Percentiles rank a stretch among this genome's conserved stretches.
Evolutionary conservation across 2,797 vertebrate genomes (phyloP).

Genomic region (Characodon lateralis): DNA sequence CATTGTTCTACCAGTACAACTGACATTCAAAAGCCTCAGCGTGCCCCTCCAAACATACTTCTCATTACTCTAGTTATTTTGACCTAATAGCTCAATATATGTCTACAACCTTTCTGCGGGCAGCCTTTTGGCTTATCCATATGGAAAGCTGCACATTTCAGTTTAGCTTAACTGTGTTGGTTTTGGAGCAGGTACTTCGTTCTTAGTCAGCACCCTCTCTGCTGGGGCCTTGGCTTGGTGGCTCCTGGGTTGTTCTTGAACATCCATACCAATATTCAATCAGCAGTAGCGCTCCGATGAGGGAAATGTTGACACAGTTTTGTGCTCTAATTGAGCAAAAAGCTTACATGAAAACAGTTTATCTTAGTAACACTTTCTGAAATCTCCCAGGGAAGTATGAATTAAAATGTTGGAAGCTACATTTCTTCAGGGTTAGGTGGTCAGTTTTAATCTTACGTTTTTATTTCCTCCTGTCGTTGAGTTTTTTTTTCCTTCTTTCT

Average conservation of each 20-base stretch:
- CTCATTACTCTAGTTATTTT: not conserved
- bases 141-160: not conserved
- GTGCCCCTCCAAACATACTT: not conserved
- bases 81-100: too few species aligned
- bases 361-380: not conserved
- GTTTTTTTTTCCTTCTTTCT: not conserved
- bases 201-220: not conserved
- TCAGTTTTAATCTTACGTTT: not conserved
- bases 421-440: not conserved
- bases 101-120: not conserved
- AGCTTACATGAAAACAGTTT: too few species aligned
- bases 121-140: not conserved
- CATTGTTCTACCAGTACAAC: not conserved
- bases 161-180: not conserved
- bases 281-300: not conserved
- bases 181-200: not conserved
- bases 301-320: not conserved
- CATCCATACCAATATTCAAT: not conserved
- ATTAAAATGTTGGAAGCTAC: not conserved
- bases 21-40: not conserved
- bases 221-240: not conserved
- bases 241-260: not conserved
- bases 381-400: conserved; percentile 15
- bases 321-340: too few species aligned
- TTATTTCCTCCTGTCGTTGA: not conserved